Evolutionary conservation across 2,888 invertebrate species (phyloP).

Genomic region (Drosophila falleni): DNA sequence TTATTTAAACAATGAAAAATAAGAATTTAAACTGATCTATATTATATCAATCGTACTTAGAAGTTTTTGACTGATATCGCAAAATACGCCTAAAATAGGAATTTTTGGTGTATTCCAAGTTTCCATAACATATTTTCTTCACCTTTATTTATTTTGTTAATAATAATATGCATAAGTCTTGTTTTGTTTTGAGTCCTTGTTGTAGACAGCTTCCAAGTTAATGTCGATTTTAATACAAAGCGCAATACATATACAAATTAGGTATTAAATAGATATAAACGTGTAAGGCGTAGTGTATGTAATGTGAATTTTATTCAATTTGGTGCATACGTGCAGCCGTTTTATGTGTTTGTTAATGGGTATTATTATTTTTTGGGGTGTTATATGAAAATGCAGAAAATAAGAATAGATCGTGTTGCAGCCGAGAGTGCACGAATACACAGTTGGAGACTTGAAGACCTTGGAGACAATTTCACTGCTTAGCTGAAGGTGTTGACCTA

Average conservation of each 20-base stretch:
- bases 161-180: no score
- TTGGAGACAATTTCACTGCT: constrained; percentile 6
- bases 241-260: constrained; percentile 53
- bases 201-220: not conserved
- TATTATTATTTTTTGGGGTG: constrained; percentile 30
- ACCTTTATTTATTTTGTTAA: no score
- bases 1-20: no score
- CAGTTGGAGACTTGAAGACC: constrained; percentile 9
- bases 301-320: constrained; percentile 73
- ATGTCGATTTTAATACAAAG: constrained; percentile 56
- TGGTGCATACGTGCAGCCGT: constrained; percentile 45
- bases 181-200: no score
- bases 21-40: no score
- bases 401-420: constrained; percentile 52
- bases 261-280: constrained; percentile 60
- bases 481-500: constrained; percentile 48
- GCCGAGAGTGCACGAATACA: constrained; percentile 39
- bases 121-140: no score
- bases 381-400: constrained; percentile 65
- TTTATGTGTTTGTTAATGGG: constrained; percentile 46
- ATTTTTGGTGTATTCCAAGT: no score
- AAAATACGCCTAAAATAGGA: no score
- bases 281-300: constrained; percentile 57
- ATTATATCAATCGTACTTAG: no score
- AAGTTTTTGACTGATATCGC: no score